Base-by-base conservation (phyloP, 2,797 vertebrate genomes). In the Acanthis flammea region DNA sequence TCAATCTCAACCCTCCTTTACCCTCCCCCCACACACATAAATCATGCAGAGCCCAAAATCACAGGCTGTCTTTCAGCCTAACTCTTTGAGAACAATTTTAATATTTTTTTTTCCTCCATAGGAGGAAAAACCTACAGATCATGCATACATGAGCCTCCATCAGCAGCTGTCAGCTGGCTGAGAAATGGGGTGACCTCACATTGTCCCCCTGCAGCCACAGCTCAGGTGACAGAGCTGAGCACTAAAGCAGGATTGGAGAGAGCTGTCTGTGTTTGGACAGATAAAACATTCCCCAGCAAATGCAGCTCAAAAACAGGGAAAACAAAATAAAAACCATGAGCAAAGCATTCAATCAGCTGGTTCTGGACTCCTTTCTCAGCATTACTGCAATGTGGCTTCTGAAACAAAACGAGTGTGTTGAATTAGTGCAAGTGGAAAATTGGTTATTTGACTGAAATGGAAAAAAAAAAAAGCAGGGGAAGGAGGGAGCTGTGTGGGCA, bases 361-460 rank as follows among this genome's bases (percentile, higher is more conserved):
- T 45, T 61, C 66, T 72, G 62, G 60, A 24, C 28, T 74, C 31
- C 27, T 76, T 72, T 74, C 68, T 44, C 35, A 57, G 66, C 5
- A 4, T 87, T 19, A 58, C 27, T 75, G 50, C 19, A 50, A 24
- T 24, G 60, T 10, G 2, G 45, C 45, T 94, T 61, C 68, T 88
- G 89, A 89, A 91, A 83, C 45, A 62, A 63, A 79, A 82, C 0
- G 6, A 42, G 33, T 48, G 37, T 39, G 14, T 67, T 86, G 45
- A 92, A 70, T 86, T 82, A 87, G 44, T 28, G 41, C 71, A 81
- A 92, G 37, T 82, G 72, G 89, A 92, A 96, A 95, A 83, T 25
- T 19, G 19, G 28, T 63, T 90, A 44, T 82, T 63, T 42, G 41
- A 73, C 16, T 5, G 51, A 89, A 89, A 83, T 54, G 30, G 18